Conservation (phyloP, 2,888 invertebrate genomes). For the Synergus umbraculus region DNA sequence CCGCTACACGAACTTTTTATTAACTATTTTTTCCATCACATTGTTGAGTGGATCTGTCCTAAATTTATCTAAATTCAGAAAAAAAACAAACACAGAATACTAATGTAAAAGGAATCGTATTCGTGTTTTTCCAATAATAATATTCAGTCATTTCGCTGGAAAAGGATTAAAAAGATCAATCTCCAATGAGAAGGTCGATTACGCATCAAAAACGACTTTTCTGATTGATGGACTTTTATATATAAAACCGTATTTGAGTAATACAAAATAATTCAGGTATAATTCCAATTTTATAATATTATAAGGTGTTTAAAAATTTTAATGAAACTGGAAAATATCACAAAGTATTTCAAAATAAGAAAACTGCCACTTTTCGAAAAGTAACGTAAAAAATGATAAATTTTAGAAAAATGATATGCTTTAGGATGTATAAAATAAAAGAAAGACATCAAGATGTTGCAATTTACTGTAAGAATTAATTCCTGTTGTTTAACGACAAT, state of each 20-base stretch:
- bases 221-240: neutral
- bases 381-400: neutral
- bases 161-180: neutral
- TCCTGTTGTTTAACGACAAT: neutral
- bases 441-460: too few relatives aligned
- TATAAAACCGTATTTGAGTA: conserved; percentile 7
- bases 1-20: neutral
- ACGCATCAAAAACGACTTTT: neutral
- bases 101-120: neutral
- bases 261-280: neutral
- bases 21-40: too few relatives aligned
- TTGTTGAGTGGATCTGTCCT: too few relatives aligned
- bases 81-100: too few relatives aligned
- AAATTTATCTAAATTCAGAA: too few relatives aligned
- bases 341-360: neutral
- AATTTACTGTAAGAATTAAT: neutral
- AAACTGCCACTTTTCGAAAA: neutral
- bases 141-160: neutral
- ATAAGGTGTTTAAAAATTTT: too few relatives aligned
- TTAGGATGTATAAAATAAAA: neutral
- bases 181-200: conserved; percentile 5
- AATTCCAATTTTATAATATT: neutral
- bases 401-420: neutral
- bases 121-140: neutral
- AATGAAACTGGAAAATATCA: neutral